Evolutionary conservation across 2,888 invertebrate species (phyloP), one percentile per base, ranked within the genome.

Genomic region (Mimumesa dahlbomi): DNA sequence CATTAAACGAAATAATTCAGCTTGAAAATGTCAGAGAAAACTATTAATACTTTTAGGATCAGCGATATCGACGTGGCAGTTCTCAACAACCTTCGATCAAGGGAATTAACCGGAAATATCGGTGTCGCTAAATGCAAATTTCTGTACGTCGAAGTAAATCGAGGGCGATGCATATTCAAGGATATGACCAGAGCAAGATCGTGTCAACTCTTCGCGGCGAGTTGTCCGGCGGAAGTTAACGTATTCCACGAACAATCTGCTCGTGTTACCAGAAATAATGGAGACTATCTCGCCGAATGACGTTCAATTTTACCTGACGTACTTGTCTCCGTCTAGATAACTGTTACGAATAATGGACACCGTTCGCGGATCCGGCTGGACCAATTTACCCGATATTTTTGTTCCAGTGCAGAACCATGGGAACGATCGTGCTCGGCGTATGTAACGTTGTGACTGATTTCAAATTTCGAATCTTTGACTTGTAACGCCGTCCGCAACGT

Each of bases 331-430:
- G 14, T 13, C 36, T n/a, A 42, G n/a, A 21, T 43, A 63, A 63
- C 42, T 18, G 56, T 45, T 38, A 4, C 52, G 38, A 50, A 52
- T 64, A 65, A 46, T 57, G 52, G 40, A 65, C 40, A 65, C 45
- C 34, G 40, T 16, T 29, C 9, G 14, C 5, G 14, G 18, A 29
- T 46, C 6, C 7, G 21, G 21, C 42, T 19, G 42, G 34, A 42
- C 19, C 40, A 49, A 66, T 66, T 66, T 66, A 29, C 52, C 19
- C 9, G 29, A 19, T 42, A 46, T 16, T 49, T 29, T 31, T 63
- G 40, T 31, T 49, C 16, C 19, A 34, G 2, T 11, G n/a, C 7
- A 21, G 57, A 29, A 49, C 42, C 42, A 9, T 2, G 19, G 13
- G 6, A 13, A 13, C 16, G 7, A 42, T 19, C n/a, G 19, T 4